phyloP scores from a whole-genome alignment of 2,888 invertebrate genomes.

The Periphyllus acericola region DNA sequence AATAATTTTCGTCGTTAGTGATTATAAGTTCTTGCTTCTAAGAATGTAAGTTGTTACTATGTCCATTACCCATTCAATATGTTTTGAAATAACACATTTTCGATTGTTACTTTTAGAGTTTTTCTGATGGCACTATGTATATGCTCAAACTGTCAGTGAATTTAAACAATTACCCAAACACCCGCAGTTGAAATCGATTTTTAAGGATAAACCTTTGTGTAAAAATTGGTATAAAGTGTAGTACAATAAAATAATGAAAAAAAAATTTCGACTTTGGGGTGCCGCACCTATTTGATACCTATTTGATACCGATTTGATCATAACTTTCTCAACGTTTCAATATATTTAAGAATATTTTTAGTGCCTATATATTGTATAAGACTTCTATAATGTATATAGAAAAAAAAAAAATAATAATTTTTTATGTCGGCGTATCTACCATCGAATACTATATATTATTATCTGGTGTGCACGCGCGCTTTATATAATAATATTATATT shows the following conservation, averaged over 20 bases:
- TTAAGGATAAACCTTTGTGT: too few species aligned
- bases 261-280: too few species aligned
- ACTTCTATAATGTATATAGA: neutral
- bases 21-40: neutral
- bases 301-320: neutral
- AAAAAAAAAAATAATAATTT: neutral
- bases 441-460: neutral
- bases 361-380: neutral
- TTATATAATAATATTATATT: neutral
- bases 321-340: neutral
- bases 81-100: neutral
- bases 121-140: neutral
- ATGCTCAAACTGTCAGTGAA: neutral
- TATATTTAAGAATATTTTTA: neutral
- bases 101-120: neutral
- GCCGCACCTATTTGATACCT: too few species aligned
- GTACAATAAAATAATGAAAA: too few species aligned
- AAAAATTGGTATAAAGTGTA: too few species aligned
- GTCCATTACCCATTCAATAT: too few species aligned
- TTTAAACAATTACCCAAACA: too few species aligned
- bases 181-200: too few species aligned
- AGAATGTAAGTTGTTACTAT: neutral
- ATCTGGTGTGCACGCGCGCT: too few species aligned
- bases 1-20: neutral
- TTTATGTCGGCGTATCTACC: neutral